A percentile compares a stretch with the other conserved stretches of the same genome.
Evolutionary conservation across 2,113 vertebrate genomes (phyloP).

Genomic region (Oryctolagus cuniculus): mOryCun1.1 NC_091444.1:20999001-20999500

Average conservation of each 20-base stretch:
- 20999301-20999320: conserved; percentile 90
- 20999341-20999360: conserved; percentile 91
- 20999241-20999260: conserved; percentile 90
- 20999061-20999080: background rate
- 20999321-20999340: conserved; percentile 86
- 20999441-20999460: conserved; percentile 62
- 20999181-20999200: conserved; percentile 72
- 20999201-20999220: conserved; percentile 81
- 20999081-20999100: background rate
- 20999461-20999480: conserved; percentile 82
- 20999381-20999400: conserved; percentile 84
- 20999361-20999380: conserved; percentile 83
- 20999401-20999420: conserved; percentile 86
- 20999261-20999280: conserved; percentile 86
- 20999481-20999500: conserved; percentile 60
- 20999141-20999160: background rate
- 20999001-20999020: no score
- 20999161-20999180: background rate
- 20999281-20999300: conserved; percentile 79
- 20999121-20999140: background rate
- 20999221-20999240: conserved; percentile 88
- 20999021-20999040: background rate
- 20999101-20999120: background rate
- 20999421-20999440: conserved; percentile 42
- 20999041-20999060: background rate